phyloP scores from a whole-genome alignment of 1,140 invertebrate genomes.

The Daktulosphaira vitifoliae region DNA sequence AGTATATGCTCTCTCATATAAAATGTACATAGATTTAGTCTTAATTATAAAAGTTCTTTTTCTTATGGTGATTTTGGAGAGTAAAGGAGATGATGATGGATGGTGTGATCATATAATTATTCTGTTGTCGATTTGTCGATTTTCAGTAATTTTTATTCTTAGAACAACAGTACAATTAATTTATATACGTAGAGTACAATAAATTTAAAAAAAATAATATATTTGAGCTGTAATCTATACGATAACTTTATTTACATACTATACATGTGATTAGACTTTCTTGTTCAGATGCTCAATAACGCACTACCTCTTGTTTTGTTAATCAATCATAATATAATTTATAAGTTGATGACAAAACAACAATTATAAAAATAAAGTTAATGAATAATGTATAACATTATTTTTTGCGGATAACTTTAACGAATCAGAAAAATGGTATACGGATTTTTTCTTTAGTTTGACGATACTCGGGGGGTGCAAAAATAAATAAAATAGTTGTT shows the following conservation, averaged over 20 bases:
- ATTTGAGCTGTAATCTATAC: background rate
- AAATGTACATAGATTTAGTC: no score
- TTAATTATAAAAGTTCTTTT: no score
- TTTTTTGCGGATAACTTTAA: no score
- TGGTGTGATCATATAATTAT: slow-evolving; percentile 4
- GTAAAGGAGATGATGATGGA: no score
- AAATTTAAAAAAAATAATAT: background rate
- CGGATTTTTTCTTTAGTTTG: slow-evolving; percentile 2
- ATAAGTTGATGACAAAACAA: background rate
- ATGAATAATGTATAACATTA: no score
- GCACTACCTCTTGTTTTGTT: slow-evolving; percentile 31
- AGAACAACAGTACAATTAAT: slow-evolving; percentile 28
- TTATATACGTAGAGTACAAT: slow-evolving; percentile 30
- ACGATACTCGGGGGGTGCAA: background rate
- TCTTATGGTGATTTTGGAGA: background rate
- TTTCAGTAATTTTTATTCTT: slow-evolving; percentile 13
- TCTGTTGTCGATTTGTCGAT: slow-evolving; percentile 4
- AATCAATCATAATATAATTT: slow-evolving; percentile 15
- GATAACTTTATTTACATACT: slow-evolving; percentile 1
- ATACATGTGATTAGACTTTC: background rate
- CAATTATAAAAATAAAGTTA: background rate
- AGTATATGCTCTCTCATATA: no score
- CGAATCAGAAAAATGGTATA: slow-evolving; percentile 7
- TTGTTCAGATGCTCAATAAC: slow-evolving; percentile 25
- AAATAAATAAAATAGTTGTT: background rate